These are phyloP conservation scores for Augochlorella aurata DNA, from an alignment of 2,888 invertebrate genomes.

Conservation along the genomic window DNA sequence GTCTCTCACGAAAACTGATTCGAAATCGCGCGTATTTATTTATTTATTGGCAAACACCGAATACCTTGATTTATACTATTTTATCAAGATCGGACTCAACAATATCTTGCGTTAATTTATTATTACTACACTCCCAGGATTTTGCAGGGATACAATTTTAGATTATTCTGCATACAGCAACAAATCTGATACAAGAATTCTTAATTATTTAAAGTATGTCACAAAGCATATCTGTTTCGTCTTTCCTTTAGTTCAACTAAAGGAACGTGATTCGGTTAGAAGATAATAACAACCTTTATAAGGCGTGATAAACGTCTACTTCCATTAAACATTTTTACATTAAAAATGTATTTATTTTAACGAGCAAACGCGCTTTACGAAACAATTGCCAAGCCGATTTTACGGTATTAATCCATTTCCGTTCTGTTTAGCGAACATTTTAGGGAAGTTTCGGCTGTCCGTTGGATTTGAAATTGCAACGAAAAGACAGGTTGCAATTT, in stretches of 20 bases:
- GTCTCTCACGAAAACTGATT: background rate
- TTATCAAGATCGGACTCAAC: background rate
- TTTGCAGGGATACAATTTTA: too few species aligned
- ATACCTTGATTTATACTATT: background rate
- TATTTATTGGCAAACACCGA: background rate
- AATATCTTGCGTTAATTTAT: background rate
- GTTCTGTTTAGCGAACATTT: background rate
- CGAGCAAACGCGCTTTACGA: background rate
- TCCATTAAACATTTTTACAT: background rate
- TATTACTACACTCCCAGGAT: too few species aligned
- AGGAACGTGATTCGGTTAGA: too few species aligned
- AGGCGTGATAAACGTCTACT: background rate
- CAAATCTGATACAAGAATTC: too few species aligned
- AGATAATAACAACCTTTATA: background rate
- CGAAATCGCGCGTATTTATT: background rate
- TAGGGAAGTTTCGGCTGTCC: background rate
- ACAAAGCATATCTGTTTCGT: too few species aligned
- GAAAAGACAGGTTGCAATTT: background rate
- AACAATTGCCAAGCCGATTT: background rate
- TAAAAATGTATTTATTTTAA: background rate
- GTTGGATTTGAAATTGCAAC: background rate
- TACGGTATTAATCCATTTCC: background rate
- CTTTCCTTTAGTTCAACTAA: too few species aligned
- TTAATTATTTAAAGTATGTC: too few species aligned
- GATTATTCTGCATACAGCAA: too few species aligned